Conservation (phyloP, 2,113 vertebrate genomes). For the Nyctibius bracteatus region DNA sequence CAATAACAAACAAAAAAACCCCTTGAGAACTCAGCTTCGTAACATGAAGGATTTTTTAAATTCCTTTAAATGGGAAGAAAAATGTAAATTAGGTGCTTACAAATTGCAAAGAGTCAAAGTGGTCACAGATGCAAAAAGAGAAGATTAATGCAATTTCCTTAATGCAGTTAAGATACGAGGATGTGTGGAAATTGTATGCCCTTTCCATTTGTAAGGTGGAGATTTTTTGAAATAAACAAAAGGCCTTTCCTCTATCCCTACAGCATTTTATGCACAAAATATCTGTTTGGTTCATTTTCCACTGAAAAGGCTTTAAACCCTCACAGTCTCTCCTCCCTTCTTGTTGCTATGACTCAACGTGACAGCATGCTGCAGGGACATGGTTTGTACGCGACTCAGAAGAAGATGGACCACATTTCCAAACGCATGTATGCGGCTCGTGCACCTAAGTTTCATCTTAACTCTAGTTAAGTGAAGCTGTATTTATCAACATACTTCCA, state of each 20-base stretch:
- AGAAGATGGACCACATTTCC: background rate
- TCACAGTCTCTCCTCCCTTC: background rate
- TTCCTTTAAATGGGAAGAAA: background rate
- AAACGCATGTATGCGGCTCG: background rate
- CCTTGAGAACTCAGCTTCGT: background rate
- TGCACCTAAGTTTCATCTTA: background rate
- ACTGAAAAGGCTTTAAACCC: background rate
- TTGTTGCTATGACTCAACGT: fast-evolving
- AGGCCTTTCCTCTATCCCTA: background rate
- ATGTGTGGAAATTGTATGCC: background rate
- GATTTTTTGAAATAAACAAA: background rate
- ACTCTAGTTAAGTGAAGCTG: background rate
- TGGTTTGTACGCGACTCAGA: background rate
- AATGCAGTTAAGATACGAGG: background rate
- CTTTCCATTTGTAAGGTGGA: background rate
- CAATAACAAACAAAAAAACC: background rate
- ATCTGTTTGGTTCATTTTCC: background rate
- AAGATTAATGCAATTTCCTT: too few relatives aligned
- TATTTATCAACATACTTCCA: background rate
- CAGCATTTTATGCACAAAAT: background rate
- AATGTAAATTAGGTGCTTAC: background rate
- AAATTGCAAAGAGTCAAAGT: background rate
- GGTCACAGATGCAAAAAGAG: background rate
- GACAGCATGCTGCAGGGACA: background rate
- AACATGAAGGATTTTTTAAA: background rate